Percentiles rank a stretch among this genome's conserved stretches.
These are phyloP conservation scores for Pseudomyrmex sp. DNA, from an alignment of 1,140 invertebrate genomes.

Conservation along the genomic window DNA sequence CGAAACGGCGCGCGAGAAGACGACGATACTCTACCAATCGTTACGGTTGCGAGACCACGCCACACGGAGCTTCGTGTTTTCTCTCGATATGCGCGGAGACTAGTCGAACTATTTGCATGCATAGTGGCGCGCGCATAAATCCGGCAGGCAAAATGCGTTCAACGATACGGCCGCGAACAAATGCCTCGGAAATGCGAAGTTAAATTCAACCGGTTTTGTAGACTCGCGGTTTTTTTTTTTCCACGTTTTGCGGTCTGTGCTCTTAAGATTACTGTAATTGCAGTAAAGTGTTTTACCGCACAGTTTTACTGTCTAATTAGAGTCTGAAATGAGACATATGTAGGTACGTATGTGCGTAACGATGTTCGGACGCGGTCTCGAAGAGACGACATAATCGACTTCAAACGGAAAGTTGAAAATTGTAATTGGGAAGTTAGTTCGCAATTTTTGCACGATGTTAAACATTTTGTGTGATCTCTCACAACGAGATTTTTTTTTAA, in stretches of 20 bases:
- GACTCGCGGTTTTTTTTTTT: too few relatives aligned
- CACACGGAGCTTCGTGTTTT: slow-evolving; percentile 44
- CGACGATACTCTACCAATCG: slow-evolving; percentile 38
- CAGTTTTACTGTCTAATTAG: too few relatives aligned
- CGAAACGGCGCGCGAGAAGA: slow-evolving; percentile 15
- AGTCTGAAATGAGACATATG: too few relatives aligned
- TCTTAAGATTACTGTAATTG: background rate
- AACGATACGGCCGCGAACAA: slow-evolving; percentile 36
- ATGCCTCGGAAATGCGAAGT: slow-evolving; percentile 1
- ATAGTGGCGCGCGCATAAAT: slow-evolving; percentile 39
- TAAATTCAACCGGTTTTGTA: slow-evolving; percentile 20
- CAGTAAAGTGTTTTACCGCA: background rate
- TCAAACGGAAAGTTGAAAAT: background rate
- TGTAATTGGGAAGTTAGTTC: background rate
- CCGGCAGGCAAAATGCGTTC: slow-evolving; percentile 20
- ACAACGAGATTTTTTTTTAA: slow-evolving; percentile 29
- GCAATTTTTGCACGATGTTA: background rate
- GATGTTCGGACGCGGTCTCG: too few relatives aligned
- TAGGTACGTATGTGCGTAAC: too few relatives aligned
- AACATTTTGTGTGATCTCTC: background rate
- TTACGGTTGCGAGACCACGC: slow-evolving; percentile 33
- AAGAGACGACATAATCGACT: too few relatives aligned
- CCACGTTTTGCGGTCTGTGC: too few relatives aligned
- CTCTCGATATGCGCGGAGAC: slow-evolving; percentile 47
- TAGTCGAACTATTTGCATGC: slow-evolving; percentile 49